Evolutionary conservation across 2,888 invertebrate species (phyloP).

Genomic region (Apocheima hispidaria): DNA sequence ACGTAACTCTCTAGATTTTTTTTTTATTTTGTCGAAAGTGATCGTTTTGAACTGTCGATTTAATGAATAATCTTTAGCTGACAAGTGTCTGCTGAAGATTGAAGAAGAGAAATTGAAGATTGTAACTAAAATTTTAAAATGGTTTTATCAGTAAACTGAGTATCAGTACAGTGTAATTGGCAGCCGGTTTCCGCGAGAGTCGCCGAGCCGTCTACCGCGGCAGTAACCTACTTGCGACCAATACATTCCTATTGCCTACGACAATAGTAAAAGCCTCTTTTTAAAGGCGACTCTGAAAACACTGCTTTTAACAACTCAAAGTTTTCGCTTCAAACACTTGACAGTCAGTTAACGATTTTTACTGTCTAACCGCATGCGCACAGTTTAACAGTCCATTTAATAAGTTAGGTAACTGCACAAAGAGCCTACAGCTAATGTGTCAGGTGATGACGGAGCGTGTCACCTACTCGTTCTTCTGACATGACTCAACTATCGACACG

Average conservation of each 20-base stretch:
- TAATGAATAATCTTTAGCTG: too few relatives aligned
- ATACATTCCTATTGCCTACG: conserved; percentile 39
- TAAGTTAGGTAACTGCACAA: conserved; percentile 23
- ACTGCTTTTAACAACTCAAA: conserved; percentile 5
- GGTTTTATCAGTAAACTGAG: conserved; percentile 30
- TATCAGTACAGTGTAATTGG: conserved; percentile 55
- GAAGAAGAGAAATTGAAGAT: neutral
- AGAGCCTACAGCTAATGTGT: conserved; percentile 6
- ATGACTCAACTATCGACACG: conserved; percentile 54
- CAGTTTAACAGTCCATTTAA: conserved; percentile 35
- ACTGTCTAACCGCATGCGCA: conserved; percentile 29
- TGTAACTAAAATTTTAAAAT: conserved; percentile 5
- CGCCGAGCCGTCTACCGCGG: conserved; percentile 75
- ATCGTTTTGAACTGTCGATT: neutral
- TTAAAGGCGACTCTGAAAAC: conserved; percentile 17
- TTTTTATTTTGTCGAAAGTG: too few relatives aligned
- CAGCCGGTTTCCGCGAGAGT: conserved; percentile 61
- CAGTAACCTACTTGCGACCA: conserved; percentile 65
- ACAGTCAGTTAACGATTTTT: conserved; percentile 31
- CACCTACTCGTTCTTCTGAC: conserved; percentile 40
- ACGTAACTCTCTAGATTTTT: neutral
- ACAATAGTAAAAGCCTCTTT: conserved; percentile 26
- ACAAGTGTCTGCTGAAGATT: neutral
- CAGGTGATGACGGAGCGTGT: conserved; percentile 20
- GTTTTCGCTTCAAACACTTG: conserved; percentile 36